phyloP scores from a whole-genome alignment of 2,888 invertebrate genomes.

The Dichetophora obliterata region DNA sequence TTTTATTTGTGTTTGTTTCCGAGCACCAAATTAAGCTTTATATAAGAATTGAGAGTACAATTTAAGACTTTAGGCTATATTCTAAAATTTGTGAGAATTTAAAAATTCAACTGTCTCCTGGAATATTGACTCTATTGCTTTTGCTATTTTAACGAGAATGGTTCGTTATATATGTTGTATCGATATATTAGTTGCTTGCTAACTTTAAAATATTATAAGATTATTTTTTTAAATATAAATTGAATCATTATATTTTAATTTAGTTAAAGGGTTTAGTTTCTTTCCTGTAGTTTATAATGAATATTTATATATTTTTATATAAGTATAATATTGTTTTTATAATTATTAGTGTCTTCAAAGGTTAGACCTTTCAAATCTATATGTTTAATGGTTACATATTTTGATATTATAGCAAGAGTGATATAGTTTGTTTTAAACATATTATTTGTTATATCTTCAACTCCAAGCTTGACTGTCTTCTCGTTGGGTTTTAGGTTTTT shows the following conservation, averaged over 20 bases:
- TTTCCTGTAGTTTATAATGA: conserved; percentile 23
- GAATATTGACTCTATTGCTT: too few species aligned
- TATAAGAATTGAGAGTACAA: background rate
- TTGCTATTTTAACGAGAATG: too few species aligned
- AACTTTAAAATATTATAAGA: conserved; percentile 14
- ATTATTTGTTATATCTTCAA: conserved; percentile 14
- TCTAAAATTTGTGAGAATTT: background rate
- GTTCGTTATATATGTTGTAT: background rate
- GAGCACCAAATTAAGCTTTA: background rate
- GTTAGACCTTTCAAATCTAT: conserved; percentile 22
- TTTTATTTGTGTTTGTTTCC: too few species aligned
- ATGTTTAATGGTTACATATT: conserved; percentile 29
- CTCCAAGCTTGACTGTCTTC: conserved; percentile 26
- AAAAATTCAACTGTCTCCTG: too few species aligned
- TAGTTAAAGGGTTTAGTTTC: conserved; percentile 13
- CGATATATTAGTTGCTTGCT: background rate
- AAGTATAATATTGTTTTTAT: conserved; percentile 13
- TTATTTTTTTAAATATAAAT: conserved; percentile 28
- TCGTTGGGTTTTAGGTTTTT: conserved; percentile 31
- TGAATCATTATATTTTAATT: conserved; percentile 23
- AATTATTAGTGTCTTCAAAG: conserved; percentile 31
- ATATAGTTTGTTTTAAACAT: conserved; percentile 22
- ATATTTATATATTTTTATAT: background rate
- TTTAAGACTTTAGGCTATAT: background rate
- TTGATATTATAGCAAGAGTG: conserved; percentile 23